Evolutionary conservation across 2,888 invertebrate species (phyloP).

Genomic region (Polyommatus icarus): DNA sequence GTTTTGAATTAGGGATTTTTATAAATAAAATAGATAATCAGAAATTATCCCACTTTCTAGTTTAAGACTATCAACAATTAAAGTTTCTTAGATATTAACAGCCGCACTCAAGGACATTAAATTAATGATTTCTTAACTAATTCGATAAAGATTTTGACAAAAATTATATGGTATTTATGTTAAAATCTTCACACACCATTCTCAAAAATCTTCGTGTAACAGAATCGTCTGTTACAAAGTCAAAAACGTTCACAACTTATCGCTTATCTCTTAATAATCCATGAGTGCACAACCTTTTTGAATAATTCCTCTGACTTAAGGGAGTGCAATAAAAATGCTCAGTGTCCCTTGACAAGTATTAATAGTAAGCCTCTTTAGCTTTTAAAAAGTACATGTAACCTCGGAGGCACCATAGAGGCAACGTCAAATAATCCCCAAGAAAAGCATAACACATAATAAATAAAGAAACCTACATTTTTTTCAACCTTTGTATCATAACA

Average conservation of each 20-base stretch:
- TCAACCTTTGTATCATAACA: constrained; percentile 41
- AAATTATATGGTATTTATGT: too few species aligned
- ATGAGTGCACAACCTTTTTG: constrained; percentile 31
- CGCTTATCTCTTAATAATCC: constrained; percentile 31
- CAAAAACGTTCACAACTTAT: constrained; percentile 27
- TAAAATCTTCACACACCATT: too few species aligned
- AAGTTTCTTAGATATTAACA: too few species aligned
- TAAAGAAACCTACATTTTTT: constrained; percentile 42
- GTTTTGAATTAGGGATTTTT: neutral
- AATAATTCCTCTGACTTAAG: constrained; percentile 18
- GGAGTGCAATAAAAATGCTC: neutral
- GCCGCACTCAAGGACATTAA: too few species aligned
- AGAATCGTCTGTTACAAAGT: neutral
- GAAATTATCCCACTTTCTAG: too few species aligned
- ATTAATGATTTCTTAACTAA: too few species aligned
- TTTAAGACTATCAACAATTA: too few species aligned
- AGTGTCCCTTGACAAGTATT: constrained; percentile 7
- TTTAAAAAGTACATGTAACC: constrained; percentile 11
- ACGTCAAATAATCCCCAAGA: constrained; percentile 38
- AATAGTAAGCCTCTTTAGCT: constrained; percentile 17
- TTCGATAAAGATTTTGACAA: too few species aligned
- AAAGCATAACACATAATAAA: constrained; percentile 41
- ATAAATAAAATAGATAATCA: too few species aligned
- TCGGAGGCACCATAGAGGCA: neutral
- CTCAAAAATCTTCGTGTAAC: neutral